Conservation (phyloP, 2,888 invertebrate species). For the Eulithis prunata region DNA sequence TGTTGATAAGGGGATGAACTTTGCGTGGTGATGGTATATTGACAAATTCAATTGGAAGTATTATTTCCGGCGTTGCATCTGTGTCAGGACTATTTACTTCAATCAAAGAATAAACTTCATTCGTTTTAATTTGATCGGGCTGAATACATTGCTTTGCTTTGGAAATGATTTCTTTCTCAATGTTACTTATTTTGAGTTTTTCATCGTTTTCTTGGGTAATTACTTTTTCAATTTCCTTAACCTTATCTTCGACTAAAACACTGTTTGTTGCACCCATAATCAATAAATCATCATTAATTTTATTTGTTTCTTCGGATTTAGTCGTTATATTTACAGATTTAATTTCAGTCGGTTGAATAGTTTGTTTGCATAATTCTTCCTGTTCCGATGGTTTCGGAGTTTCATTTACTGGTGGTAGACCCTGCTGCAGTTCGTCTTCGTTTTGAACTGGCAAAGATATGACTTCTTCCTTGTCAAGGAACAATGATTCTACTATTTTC, state of each 20-base stretch:
- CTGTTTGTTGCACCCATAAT: background rate
- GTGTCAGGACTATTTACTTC: background rate
- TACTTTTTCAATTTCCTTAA: background rate
- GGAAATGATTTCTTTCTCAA: background rate
- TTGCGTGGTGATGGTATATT: background rate
- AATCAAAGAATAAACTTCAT: background rate
- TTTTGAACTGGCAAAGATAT: background rate
- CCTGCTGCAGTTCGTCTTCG: background rate
- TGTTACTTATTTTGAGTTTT: background rate
- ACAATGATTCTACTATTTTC: background rate
- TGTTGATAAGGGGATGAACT: background rate
- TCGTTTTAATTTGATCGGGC: background rate
- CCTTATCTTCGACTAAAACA: background rate
- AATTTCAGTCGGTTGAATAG: background rate
- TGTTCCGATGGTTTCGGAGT: background rate
- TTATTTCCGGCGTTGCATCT: background rate
- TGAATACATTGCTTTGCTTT: background rate
- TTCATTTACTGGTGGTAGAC: conserved; percentile 6
- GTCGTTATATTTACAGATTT: background rate
- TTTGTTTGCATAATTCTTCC: background rate
- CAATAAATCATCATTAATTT: background rate
- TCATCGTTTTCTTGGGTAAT: background rate
- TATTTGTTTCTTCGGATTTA: background rate
- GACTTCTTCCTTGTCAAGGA: background rate
- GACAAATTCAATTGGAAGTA: background rate